A percentile compares a stretch with the other conserved stretches of the same genome.
phyloP scores from a whole-genome alignment of 2,113 vertebrate genomes.

The Carollia perspicillata region DNA sequence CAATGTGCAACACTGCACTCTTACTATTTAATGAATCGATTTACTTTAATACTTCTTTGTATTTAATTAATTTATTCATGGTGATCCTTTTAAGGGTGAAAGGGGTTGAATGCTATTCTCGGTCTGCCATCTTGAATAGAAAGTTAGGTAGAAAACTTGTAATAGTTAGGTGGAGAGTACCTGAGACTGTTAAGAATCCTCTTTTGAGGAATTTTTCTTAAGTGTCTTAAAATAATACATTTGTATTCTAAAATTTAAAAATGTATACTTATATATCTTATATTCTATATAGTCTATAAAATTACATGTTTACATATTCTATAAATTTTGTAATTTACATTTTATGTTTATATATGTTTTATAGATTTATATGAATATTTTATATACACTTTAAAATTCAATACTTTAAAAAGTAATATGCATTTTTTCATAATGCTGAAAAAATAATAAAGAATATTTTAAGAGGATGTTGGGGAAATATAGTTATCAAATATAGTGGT shows the following conservation, averaged over 20 bases:
- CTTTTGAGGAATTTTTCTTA: neutral
- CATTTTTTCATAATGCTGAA: neutral
- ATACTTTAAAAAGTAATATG: neutral
- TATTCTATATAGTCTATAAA: neutral
- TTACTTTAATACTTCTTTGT: neutral
- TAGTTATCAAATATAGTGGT: neutral
- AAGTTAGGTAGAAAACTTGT: neutral
- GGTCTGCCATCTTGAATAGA: neutral
- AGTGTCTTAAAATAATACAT: neutral
- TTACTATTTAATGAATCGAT: neutral
- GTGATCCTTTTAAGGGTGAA: neutral
- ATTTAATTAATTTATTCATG: neutral
- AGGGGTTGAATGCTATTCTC: neutral
- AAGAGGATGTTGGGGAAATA: neutral
- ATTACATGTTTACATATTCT: neutral
- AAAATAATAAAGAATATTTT: neutral
- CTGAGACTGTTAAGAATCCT: neutral
- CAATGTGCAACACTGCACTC: neutral
- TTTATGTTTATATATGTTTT: neutral
- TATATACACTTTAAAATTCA: neutral
- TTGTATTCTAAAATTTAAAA: slow-evolving; percentile 31
- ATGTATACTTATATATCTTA: neutral
- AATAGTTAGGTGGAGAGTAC: neutral
- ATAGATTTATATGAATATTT: neutral
- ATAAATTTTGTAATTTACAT: neutral